Evolutionary conservation across 2,113 vertebrate species (phyloP).

Genomic region (Centropristis striata): DNA sequence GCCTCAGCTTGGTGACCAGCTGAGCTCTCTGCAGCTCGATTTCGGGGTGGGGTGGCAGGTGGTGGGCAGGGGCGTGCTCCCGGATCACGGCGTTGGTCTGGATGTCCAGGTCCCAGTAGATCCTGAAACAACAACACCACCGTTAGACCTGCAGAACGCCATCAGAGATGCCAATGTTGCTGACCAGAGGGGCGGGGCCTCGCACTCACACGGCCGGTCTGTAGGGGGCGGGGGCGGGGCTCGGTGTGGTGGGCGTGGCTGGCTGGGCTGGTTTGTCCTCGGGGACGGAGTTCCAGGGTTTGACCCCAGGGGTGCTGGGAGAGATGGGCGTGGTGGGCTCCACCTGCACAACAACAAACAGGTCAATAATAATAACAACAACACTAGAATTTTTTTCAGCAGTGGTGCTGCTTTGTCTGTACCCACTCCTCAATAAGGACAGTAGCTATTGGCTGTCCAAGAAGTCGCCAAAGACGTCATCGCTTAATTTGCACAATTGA

Average conservation of each 20-base stretch:
- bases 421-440: too few species aligned
- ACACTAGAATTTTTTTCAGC: too few species aligned
- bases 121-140: conserved; percentile 16
- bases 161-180: neutral
- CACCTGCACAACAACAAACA: conserved; percentile 63
- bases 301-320: conserved; percentile 90
- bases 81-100: conserved; percentile 96
- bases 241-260: conserved; percentile 65
- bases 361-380: too few species aligned
- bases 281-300: conserved; percentile 89
- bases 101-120: conserved; percentile 95
- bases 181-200: neutral
- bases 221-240: conserved; percentile 77
- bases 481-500: too few species aligned
- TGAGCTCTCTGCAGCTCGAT: conserved; percentile 96
- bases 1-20: conserved; percentile 94
- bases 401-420: too few species aligned
- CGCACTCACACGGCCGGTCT: conserved; percentile 92
- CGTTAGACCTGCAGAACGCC: neutral
- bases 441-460: too few species aligned
- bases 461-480: too few species aligned
- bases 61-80: conserved; percentile 87
- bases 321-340: conserved; percentile 91
- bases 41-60: conserved; percentile 93
- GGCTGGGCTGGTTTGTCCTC: conserved; percentile 89